Evolutionary conservation across 2,888 invertebrate genomes (phyloP).

Genomic region (Molanna angustata): DNA sequence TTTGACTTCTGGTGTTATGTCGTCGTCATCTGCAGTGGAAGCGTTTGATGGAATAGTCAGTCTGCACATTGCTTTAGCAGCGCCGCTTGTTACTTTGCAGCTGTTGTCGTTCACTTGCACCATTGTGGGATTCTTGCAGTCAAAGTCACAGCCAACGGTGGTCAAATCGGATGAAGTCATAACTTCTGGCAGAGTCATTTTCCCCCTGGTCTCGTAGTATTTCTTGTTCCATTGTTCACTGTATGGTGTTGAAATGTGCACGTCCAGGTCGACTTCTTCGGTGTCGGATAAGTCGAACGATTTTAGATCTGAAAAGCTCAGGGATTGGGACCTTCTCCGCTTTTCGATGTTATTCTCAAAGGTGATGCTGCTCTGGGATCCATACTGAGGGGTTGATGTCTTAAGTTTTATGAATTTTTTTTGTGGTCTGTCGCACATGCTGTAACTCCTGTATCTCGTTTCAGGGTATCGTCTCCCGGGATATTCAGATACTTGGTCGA

Average conservation of each 20-base stretch:
- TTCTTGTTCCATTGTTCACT: slow-evolving; percentile 30
- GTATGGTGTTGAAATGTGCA: slow-evolving; percentile 24
- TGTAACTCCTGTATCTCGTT: slow-evolving; percentile 14
- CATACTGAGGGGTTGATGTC: slow-evolving; percentile 1
- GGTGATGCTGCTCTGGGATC: background rate
- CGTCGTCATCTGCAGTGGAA: slow-evolving; percentile 25
- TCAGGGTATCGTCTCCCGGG: background rate
- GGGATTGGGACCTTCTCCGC: slow-evolving; percentile 21
- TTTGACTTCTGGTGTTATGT: slow-evolving; percentile 29
- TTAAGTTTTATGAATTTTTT: background rate
- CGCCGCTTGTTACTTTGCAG: no score
- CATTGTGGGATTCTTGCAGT: background rate
- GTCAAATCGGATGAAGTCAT: background rate
- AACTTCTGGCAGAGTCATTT: background rate
- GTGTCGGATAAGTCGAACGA: slow-evolving; percentile 11
- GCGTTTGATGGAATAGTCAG: slow-evolving; percentile 19
- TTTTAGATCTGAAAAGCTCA: slow-evolving; percentile 5
- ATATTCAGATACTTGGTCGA: background rate
- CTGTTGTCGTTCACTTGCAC: background rate
- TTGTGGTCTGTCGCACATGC: slow-evolving; percentile 6
- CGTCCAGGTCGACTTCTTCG: slow-evolving; percentile 26
- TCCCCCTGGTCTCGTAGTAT: slow-evolving; percentile 20
- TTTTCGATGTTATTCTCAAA: background rate
- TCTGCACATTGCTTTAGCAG: slow-evolving; percentile 13
- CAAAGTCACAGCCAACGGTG: background rate